Evolutionary conservation across 2,797 vertebrate species (phyloP), one percentile per base, ranked within the genome.

Genomic region (Gobionotothen gibberifrons): DNA sequence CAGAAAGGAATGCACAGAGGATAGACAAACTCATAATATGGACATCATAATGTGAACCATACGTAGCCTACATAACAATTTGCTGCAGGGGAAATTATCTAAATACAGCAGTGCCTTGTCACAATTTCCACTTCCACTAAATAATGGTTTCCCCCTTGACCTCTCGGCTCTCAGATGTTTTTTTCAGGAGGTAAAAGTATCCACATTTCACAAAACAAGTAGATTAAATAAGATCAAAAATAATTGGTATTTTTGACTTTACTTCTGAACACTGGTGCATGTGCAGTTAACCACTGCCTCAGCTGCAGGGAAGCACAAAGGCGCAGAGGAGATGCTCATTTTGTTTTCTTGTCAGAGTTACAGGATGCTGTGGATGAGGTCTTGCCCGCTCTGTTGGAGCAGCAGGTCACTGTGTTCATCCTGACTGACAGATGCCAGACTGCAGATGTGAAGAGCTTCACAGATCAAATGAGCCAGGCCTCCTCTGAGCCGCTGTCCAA

Each of bases 281-380:
- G 26, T 3, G 0, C 49, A 36, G 32, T 9, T 36, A 9, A 6
- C 1, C 32, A 36, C 8, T 16, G 15, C 14, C 52, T 53, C 3
- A 29, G 22, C 14, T 29, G 14, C 52, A 53, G 15, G 22, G 26
- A 0, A 53, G 26, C 0, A 16, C 26, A 29, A 15, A 53, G 26
- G 3, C 26, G 2, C 11, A 21, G 21, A 12, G 3, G 40, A 14
- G 1, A 36, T 19, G 9, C n/a, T 66, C 6, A 10, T 42, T 40
- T 42, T 42, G 2, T 65, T 51, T 39, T 14, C 5, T 68, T 19
- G 3, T 17, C 79, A 89, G 96, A 95, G 3, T 67, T 97, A 17
- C 86, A 90, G 65, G 90, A 84, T 10, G 93, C 93, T 6, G 84
- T 97, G 76, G 92, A 95, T 76, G 96, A 97, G 84, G 86, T 97